Evolutionary conservation across 2,888 invertebrate genomes (phyloP), one percentile per base, ranked within the genome.

Genomic region (Amblyteles armatorius): DNA sequence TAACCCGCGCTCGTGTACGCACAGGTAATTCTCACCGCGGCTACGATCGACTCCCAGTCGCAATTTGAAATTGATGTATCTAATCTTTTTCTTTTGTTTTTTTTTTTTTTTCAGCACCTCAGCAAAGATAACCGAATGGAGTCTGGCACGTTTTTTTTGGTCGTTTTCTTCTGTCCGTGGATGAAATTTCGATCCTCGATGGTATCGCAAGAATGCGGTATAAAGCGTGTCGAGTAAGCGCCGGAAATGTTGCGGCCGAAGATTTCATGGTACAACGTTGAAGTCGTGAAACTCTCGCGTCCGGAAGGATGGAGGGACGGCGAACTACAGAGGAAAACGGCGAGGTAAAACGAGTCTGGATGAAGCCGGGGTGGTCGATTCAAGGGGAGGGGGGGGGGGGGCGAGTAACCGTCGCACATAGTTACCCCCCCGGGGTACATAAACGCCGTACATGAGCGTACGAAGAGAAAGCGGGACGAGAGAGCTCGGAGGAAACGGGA

Each of bases 11-110:
- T 50, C 69, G 40, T 72, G 68, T 91, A 87, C 87, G 89, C 88
- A 87, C 88, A 89, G 90, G 89, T 90, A 90, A 90, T 90, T 57
- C 26, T 87, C 89, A 89, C 84, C 88, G 85, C 88, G 85, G 89
- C 87, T 86, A 89, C 89, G 90, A 92, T 91, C 89, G 90, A 90
- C 89, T 90, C 88, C 88, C 87, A 19, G 89, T 90, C 90, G 85
- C 90, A 91, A 90, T 92, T 90, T 91, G 1, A 90, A 91, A 92
- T 91, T 91, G 90, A 90, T 91, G 91, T 90, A 72, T 83, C 89
- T 89, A 87, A 89, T 88, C 81, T 86, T 87, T 84, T 82, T 86
- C 82, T 80, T 11, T 63, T 33, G 55, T 83, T 74, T 22, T 22
- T 22, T 22, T 22, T 22, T 22, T 81, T 79, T 63, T 79, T 76